Percentiles rank a stretch among this genome's conserved stretches.
These are phyloP conservation scores for Nephrotoma appendiculata DNA, from an alignment of 2,888 invertebrate genomes.

Conservation along the genomic window DNA sequence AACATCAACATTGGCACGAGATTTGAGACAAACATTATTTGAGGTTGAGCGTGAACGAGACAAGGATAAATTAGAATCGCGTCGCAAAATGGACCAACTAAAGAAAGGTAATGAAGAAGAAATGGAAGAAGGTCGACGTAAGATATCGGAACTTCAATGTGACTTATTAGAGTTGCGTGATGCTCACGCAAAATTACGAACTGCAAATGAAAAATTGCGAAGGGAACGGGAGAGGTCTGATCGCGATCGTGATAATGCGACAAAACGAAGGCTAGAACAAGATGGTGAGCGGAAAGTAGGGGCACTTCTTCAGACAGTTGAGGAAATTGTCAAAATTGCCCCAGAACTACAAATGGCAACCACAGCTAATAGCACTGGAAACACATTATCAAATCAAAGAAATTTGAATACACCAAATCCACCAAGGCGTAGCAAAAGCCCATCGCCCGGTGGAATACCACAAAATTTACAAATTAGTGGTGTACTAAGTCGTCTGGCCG, in stretches of 20 bases:
- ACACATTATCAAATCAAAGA: slow-evolving; percentile 12
- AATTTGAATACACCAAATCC: slow-evolving; percentile 23
- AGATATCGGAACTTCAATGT: slow-evolving; percentile 70
- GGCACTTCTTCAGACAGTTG: slow-evolving; percentile 60
- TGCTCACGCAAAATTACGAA: slow-evolving; percentile 80
- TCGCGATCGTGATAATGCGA: slow-evolving; percentile 50
- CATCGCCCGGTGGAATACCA: slow-evolving; percentile 22
- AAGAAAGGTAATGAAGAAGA: slow-evolving; percentile 78
- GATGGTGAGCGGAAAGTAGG: slow-evolving; percentile 62
- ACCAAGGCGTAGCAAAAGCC: slow-evolving; percentile 20
- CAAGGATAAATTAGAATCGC: slow-evolving; percentile 74
- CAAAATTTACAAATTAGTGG: slow-evolving; percentile 23
- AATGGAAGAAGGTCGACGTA: slow-evolving; percentile 75
- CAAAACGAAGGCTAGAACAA: slow-evolving; percentile 38
- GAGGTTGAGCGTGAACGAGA: slow-evolving; percentile 84
- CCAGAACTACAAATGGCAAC: slow-evolving; percentile 45
- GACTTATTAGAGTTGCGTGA: slow-evolving; percentile 78
- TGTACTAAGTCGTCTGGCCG: slow-evolving; percentile 44
- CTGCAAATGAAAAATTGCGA: slow-evolving; percentile 78
- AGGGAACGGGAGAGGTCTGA: slow-evolving; percentile 78
- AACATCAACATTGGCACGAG: slow-evolving; percentile 76
- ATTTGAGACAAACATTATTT: slow-evolving; percentile 72
- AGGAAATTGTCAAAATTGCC: slow-evolving; percentile 61
- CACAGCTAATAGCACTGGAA: slow-evolving; percentile 30
- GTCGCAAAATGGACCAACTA: slow-evolving; percentile 69